Percentiles rank a stretch among this genome's conserved stretches.
Evolutionary conservation across 2,888 invertebrate genomes (phyloP).

Genomic region (Saturnia japonica): DNA sequence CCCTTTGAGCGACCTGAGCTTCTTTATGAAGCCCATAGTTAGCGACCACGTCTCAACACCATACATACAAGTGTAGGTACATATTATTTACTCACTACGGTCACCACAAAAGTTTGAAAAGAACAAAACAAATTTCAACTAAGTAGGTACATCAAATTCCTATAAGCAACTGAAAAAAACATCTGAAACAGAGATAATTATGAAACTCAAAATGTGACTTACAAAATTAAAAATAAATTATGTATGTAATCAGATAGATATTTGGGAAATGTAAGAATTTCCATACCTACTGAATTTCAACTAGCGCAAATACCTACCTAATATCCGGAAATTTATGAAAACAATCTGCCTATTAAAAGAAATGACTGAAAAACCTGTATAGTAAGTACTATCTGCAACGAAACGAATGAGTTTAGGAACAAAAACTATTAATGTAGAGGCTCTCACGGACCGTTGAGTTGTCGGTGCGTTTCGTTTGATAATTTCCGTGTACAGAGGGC

Average conservation of each 20-base stretch:
- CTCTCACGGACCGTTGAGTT: constrained; percentile 73
- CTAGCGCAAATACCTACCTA: constrained; percentile 31
- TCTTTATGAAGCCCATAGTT: too few species aligned
- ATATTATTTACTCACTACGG: too few species aligned
- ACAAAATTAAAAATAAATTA: neutral
- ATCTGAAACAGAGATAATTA: neutral
- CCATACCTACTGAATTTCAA: constrained; percentile 23
- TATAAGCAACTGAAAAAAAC: neutral
- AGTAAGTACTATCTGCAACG: constrained; percentile 55
- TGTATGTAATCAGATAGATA: neutral
- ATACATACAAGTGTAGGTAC: too few species aligned
- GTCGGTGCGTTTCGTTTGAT: constrained; percentile 79
- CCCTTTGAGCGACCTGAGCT: too few species aligned
- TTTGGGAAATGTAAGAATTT: neutral
- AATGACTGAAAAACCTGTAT: constrained; percentile 47
- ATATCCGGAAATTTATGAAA: constrained; percentile 53
- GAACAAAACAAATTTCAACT: neutral
- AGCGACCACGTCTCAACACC: too few species aligned
- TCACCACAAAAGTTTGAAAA: neutral
- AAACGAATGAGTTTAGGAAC: constrained; percentile 66
- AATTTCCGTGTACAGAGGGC: constrained; percentile 76
- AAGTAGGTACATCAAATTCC: neutral
- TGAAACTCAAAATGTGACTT: neutral
- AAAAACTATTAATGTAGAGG: constrained; percentile 78
- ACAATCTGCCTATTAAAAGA: constrained; percentile 52